Conservation (phyloP, 2,888 invertebrate species). For the Nebria brevicollis region DNA sequence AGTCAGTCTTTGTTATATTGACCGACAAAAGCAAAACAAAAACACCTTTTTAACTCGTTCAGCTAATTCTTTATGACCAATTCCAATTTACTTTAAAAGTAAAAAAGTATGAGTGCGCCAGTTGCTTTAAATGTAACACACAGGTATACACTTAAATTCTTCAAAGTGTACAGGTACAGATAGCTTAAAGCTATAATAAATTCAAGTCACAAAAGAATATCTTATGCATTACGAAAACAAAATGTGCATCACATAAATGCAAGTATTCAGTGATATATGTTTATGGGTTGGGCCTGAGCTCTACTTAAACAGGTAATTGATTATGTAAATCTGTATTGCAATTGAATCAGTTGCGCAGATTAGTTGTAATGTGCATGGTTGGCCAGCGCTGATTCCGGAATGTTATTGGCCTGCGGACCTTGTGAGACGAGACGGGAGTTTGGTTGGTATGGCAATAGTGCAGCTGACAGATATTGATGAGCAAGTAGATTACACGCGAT, state of each 20-base stretch:
- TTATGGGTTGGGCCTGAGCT: neutral
- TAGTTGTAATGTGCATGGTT: neutral
- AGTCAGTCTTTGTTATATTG: neutral
- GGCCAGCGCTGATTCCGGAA: neutral
- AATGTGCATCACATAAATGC: neutral
- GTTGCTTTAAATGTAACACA: too few relatives aligned
- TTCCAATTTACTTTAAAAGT: too few relatives aligned
- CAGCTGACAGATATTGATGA: conserved; percentile 26
- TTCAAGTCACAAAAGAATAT: too few relatives aligned
- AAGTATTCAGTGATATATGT: neutral
- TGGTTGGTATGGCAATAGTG: conserved; percentile 2
- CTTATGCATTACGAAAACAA: neutral
- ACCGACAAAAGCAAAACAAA: too few relatives aligned
- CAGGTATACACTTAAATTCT: too few relatives aligned
- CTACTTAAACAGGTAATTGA: neutral
- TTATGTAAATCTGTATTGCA: neutral
- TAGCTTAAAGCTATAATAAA: too few relatives aligned
- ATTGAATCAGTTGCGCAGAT: neutral
- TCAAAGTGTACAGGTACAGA: too few relatives aligned
- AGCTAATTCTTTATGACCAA: too few relatives aligned
- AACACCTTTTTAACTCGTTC: too few relatives aligned
- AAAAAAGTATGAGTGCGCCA: too few relatives aligned
- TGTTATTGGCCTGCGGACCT: neutral
- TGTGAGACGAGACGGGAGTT: neutral
- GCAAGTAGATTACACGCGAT: conserved; percentile 19